phyloP scores from a whole-genome alignment of 2,888 invertebrate genomes.

The Brachyptera risi region DNA sequence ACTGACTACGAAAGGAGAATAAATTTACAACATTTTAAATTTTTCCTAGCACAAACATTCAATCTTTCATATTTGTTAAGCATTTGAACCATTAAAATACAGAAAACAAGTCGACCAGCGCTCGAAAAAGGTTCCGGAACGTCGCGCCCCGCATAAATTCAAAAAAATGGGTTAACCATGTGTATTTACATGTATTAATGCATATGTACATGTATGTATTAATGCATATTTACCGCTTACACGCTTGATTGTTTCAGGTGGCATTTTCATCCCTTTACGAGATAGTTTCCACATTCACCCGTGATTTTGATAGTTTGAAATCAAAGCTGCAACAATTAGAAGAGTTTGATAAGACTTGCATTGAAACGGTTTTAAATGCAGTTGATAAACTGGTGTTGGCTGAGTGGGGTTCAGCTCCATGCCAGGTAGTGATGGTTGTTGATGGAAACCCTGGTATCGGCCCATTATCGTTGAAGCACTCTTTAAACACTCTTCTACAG shows the following conservation, averaged over 20 bases:
- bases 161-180: too few species aligned
- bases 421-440: conserved; percentile 74
- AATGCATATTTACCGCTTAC: neutral
- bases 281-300: conserved; percentile 79
- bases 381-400: conserved; percentile 73
- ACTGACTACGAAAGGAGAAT: too few species aligned
- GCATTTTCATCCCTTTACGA: conserved; percentile 51
- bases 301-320: conserved; percentile 79
- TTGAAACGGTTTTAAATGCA: conserved; percentile 74
- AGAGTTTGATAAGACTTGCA: conserved; percentile 81
- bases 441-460: conserved; percentile 71
- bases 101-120: too few species aligned
- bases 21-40: too few species aligned
- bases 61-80: too few species aligned
- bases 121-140: too few species aligned
- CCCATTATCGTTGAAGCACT: conserved; percentile 57
- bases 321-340: conserved; percentile 71
- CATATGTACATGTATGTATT: too few species aligned
- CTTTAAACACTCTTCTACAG: conserved; percentile 48
- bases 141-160: too few species aligned
- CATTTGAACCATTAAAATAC: too few species aligned
- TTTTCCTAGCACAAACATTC: too few species aligned
- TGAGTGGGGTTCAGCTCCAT: conserved; percentile 87
- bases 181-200: too few species aligned
- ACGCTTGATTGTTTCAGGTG: conserved; percentile 41